phyloP scores from a whole-genome alignment of 1,140 invertebrate genomes.

The Yoshiicerus persimilis region DNA sequence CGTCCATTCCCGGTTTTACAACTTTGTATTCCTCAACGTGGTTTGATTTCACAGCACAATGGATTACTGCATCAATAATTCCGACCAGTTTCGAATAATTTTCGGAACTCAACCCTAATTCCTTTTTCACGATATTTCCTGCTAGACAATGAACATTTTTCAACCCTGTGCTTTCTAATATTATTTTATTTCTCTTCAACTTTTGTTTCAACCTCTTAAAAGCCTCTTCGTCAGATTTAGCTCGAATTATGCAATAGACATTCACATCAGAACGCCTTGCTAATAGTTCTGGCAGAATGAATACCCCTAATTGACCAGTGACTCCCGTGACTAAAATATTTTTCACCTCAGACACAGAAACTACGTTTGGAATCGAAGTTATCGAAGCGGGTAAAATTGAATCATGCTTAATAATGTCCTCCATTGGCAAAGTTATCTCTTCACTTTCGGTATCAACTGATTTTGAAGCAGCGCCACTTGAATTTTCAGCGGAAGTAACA shows the following conservation, averaged over 20 bases:
- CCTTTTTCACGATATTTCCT: neutral
- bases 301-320: neutral
- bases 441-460: no score
- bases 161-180: neutral
- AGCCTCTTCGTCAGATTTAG: neutral
- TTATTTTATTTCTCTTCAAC: neutral
- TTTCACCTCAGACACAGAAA: neutral
- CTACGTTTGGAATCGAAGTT: neutral
- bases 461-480: neutral
- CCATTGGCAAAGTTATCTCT: neutral
- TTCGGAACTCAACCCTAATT: neutral
- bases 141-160: neutral
- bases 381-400: neutral
- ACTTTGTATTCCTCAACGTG: slow-evolving; percentile 4
- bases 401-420: neutral
- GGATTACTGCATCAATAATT: slow-evolving; percentile 8
- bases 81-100: neutral
- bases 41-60: slow-evolving; percentile 24
- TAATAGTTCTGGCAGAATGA: neutral
- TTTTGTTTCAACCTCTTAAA: neutral
- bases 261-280: neutral
- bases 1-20: neutral
- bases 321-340: neutral
- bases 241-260: neutral
- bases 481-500: neutral